These are phyloP conservation scores for Lysandra bellargus DNA, from an alignment of 2,888 invertebrate genomes.

Conservation along the genomic window DNA sequence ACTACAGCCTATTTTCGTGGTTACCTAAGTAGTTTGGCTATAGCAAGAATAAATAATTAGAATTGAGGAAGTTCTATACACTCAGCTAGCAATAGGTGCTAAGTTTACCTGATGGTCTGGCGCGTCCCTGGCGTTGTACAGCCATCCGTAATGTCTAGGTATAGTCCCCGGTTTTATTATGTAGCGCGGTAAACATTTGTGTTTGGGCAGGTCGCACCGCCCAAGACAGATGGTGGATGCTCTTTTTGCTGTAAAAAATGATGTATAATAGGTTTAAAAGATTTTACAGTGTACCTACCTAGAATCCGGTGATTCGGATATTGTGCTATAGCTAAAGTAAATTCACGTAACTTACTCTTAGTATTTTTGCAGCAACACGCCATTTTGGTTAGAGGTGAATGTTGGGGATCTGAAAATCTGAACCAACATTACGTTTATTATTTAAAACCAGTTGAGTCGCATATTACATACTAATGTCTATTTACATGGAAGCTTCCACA, in stretches of 20 bases:
- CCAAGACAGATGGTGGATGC: constrained; percentile 64
- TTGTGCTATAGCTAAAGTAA: background rate
- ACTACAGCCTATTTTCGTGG: too few relatives aligned
- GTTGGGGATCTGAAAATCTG: background rate
- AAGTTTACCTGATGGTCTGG: constrained; percentile 66
- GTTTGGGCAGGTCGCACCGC: constrained; percentile 68
- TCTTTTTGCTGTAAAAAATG: constrained; percentile 52
- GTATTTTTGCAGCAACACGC: constrained; percentile 61
- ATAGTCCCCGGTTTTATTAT: constrained; percentile 65
- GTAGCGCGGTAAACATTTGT: constrained; percentile 61
- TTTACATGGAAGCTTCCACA: too few relatives aligned
- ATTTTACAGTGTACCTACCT: background rate
- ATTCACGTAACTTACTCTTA: constrained; percentile 50
- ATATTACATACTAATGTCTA: too few relatives aligned
- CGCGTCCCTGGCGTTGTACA: constrained; percentile 66
- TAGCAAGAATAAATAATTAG: too few relatives aligned
- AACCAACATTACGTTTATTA: background rate
- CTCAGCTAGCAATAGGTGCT: too few relatives aligned
- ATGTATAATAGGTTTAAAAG: background rate
- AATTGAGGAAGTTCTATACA: too few relatives aligned
- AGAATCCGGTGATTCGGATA: background rate
- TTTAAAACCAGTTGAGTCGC: too few relatives aligned
- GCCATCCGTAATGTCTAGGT: constrained; percentile 73
- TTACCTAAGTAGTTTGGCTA: too few relatives aligned
- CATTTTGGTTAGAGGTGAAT: constrained; percentile 45